Base-by-base conservation (phyloP, 2,888 invertebrate genomes). In the Epiblema foenella region DNA sequence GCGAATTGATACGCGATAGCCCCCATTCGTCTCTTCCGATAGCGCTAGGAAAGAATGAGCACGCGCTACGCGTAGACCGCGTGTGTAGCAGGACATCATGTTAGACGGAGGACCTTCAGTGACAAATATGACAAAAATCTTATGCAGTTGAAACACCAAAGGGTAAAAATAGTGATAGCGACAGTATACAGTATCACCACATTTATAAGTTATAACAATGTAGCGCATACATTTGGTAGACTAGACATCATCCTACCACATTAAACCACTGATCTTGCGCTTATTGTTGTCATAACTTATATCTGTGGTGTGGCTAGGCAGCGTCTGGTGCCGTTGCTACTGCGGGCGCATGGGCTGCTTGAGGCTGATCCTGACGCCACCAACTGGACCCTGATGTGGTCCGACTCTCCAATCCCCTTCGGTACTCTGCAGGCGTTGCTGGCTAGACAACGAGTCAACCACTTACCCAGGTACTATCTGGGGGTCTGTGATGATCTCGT, bases 301-400 rank as follows among this genome's bases (percentile, higher is more conserved):
- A 46, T 42, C 12, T 42, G 59, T 59, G 59, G 59, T 46, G 18
- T 18, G 17, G 4, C 24, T 24, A 9, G 56, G 71, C 68, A 37
- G 54, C 54, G 9, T 0, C 70, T 80, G 66, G 56, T 79, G 74
- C 76, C 71, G 65, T 17, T 57, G 11, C 69, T 81, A 62, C 77
- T 85, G 39, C 75, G 82, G 0, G 80, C 79, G 15, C 84, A 85
- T 75, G 85, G 85, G 5, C 73, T 84, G 59, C 0, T 54, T 18
- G 75, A 79, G 72, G 79, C 75, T 4, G 60, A 65, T 0, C 64
- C 58, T 15, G 71, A 75, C 4, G 65, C 73, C 56, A 37, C 66
- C 4, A 11, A 58, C 5, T 85, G 82, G 81, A 75, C 73, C 29
- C 77, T 85, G 10, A 73, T 78, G 75, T 85, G 85, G 83, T 79